A percentile compares a stretch with the other conserved stretches of the same genome.
Conservation (phyloP, 1,140 invertebrate species). For the Tetranychus cinnabarinus region DNA sequence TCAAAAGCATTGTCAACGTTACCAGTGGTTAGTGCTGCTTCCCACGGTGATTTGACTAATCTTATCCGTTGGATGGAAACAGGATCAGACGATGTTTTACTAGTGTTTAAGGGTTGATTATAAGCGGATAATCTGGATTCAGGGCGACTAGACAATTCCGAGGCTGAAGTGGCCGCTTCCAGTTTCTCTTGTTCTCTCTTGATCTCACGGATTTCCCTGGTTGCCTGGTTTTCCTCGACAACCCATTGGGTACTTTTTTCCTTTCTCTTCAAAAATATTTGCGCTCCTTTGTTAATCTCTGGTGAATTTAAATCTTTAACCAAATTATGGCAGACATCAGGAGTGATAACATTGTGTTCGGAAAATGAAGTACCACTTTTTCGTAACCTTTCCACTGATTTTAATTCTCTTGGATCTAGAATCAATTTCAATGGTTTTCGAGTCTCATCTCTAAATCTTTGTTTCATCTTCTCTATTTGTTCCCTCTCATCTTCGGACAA, state of each 20-base stretch:
- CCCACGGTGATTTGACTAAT: not conserved
- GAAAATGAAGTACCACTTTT: constrained; percentile 30
- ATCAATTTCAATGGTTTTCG: constrained; percentile 38
- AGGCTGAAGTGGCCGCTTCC: not conserved
- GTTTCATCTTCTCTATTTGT: not conserved
- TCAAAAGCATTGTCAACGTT: not conserved
- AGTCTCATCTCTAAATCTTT: constrained; percentile 5
- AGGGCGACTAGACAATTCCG: too few species aligned
- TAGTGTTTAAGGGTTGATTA: not conserved
- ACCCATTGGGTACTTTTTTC: constrained; percentile 66
- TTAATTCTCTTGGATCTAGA: constrained; percentile 50
- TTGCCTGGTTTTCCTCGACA: constrained; percentile 36
- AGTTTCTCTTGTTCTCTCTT: not conserved
- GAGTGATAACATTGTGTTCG: constrained; percentile 32
- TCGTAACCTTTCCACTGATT: constrained; percentile 34
- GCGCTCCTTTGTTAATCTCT: constrained; percentile 44
- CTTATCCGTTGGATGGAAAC: not conserved
- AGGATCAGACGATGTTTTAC: too few species aligned
- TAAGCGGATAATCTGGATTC: too few species aligned
- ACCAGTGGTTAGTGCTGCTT: not conserved
- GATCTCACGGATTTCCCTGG: not conserved
- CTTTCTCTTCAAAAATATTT: constrained; percentile 60
- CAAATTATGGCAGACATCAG: constrained; percentile 41
- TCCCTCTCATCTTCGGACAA: not conserved
- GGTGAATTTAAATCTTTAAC: constrained; percentile 50